A percentile compares a stretch with the other conserved stretches of the same genome.
Evolutionary conservation across 2,888 invertebrate species (phyloP).

Genomic region (Phaonia tiefii): DNA sequence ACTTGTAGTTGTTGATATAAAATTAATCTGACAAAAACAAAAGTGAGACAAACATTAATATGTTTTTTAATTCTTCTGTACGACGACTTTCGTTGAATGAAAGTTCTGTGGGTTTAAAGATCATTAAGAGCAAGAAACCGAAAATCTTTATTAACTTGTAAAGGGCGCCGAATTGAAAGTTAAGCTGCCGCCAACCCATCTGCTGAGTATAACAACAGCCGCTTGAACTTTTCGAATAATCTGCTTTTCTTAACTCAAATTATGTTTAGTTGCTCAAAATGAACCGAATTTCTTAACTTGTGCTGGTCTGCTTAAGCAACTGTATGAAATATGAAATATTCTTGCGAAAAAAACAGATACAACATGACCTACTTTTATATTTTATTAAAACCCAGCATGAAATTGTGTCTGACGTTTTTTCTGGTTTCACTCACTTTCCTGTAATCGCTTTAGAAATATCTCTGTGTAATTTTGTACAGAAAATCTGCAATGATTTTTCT

Average conservation of each 20-base stretch:
- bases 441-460: not conserved
- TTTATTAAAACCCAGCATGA: constrained; percentile 14
- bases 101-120: constrained; percentile 3
- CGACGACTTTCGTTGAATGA: not conserved
- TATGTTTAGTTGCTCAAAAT: too few relatives aligned
- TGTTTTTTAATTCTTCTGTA: not conserved
- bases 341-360: not conserved
- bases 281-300: constrained; percentile 4
- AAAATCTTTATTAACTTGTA: too few relatives aligned
- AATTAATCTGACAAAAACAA: too few relatives aligned
- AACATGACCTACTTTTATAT: constrained; percentile 12
- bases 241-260: too few relatives aligned
- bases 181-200: too few relatives aligned
- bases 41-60: not conserved
- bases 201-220: too few relatives aligned
- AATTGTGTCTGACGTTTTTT: not conserved
- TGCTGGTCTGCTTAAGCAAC: constrained; percentile 3
- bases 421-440: too few relatives aligned
- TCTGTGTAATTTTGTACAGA: constrained; percentile 14
- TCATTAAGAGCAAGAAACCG: not conserved
- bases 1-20: too few relatives aligned
- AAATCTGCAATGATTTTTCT: not conserved
- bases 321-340: not conserved
- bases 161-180: too few relatives aligned
- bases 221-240: too few relatives aligned